These are phyloP conservation scores for Phortica variegata DNA, from an alignment of 1,140 invertebrate species.

Conservation along the genomic window DNA sequence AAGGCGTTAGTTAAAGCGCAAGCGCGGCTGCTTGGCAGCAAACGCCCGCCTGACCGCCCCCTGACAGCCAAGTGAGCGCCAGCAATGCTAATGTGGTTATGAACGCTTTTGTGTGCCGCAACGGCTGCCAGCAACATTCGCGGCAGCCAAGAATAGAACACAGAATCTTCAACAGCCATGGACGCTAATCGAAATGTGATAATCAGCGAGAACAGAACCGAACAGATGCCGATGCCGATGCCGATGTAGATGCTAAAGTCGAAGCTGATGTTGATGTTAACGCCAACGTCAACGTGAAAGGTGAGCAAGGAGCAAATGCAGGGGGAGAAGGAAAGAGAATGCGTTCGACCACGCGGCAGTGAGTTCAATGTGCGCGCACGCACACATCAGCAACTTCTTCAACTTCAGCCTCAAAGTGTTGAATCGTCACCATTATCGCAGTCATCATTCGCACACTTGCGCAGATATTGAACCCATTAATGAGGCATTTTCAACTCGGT, in stretches of 20 bases:
- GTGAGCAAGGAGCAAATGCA: not conserved
- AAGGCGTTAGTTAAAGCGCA: no score
- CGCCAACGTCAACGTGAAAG: not conserved
- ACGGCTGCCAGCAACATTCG: slow-evolving; percentile 4
- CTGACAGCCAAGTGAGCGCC: slow-evolving; percentile 34
- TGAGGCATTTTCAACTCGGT: slow-evolving; percentile 25
- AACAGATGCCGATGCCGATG: slow-evolving; percentile 1
- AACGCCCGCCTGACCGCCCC: slow-evolving; percentile 2
- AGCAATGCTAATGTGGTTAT: slow-evolving; percentile 50
- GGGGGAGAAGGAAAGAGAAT: no score
- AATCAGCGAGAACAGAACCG: slow-evolving; percentile 20
- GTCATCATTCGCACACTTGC: slow-evolving; percentile 40
- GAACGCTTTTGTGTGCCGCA: slow-evolving; percentile 35
- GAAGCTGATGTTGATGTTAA: no score
- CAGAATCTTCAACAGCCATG: not conserved
- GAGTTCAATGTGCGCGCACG: slow-evolving; percentile 12
- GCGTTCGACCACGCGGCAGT: slow-evolving; percentile 26
- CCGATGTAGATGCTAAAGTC: not conserved
- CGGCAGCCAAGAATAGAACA: no score
- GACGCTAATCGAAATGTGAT: slow-evolving; percentile 42
- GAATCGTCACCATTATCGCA: slow-evolving; percentile 9
- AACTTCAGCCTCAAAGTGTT: not conserved
- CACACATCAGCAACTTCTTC: not conserved
- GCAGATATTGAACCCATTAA: slow-evolving; percentile 50
- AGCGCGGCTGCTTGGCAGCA: no score